Base-by-base conservation (phyloP, 2,113 vertebrate species). In the Lipophrys pholis region DNA sequence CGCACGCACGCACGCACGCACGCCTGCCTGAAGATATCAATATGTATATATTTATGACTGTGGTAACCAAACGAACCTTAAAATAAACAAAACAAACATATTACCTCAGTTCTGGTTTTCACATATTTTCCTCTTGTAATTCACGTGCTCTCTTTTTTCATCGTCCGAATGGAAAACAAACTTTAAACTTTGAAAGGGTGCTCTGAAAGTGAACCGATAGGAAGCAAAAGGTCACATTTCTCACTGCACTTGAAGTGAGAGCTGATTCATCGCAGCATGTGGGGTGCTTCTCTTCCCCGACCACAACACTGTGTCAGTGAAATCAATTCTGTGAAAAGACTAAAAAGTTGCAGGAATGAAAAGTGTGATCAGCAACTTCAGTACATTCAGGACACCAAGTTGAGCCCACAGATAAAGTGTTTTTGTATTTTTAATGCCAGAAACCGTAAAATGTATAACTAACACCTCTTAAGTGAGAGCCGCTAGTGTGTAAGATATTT, bases 11-110 rank as follows among this genome's bases (percentile, higher is more conserved):
- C n/a, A n/a, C n/a, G n/a, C n/a, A n/a, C n/a, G n/a, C n/a, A n/a
- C n/a, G n/a, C n/a, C n/a, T n/a, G n/a, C 71, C 56, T 12, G 11
- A 51, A 71, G 10, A 36, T 56, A 50, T 84, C 53, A 54, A 12
- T 42, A 46, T 50, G 38, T 40, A 55, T 36, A 67, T 53, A 48
- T 84, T 77, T 74, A 69, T 55, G 14, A 6, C 11, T 21, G 15
- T 52, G 21, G 35, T 73, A 78, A 76, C 64, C 54, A 67, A 78
- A 80, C 68, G 30, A 69, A 59, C 60, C 36, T 61, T 36, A 65
- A 73, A 64, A 84, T 65, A 82, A 74, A 59, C 71, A 72, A 74
- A 78, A 69, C 42, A 64, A 43, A 56, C 11, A 12, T 15, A n/a
- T 39, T 4, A n/a, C 36, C 64, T 54, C 36, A 40, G 41, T 14